phyloP scores from a whole-genome alignment of 2,888 invertebrate species.

The Xylophagus ater region DNA sequence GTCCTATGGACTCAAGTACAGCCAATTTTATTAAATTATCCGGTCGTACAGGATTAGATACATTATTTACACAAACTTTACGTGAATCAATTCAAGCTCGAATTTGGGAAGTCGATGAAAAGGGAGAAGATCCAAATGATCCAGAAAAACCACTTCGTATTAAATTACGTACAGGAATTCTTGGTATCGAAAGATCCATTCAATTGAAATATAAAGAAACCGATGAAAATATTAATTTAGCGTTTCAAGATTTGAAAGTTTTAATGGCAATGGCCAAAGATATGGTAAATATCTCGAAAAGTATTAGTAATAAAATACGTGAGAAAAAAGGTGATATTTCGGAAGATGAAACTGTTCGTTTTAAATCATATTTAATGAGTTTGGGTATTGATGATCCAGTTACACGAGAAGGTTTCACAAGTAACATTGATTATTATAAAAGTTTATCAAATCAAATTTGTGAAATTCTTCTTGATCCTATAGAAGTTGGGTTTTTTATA shows the following conservation, averaged over 20 bases:
- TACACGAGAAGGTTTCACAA: constrained; percentile 79
- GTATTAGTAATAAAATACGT: constrained; percentile 83
- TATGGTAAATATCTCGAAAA: constrained; percentile 88
- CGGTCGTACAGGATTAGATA: constrained; percentile 70
- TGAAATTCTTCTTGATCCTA: constrained; percentile 65
- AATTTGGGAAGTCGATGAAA: constrained; percentile 48
- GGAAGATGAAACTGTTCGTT: constrained; percentile 92
- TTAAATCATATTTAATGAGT: constrained; percentile 92
- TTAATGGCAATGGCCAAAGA: constrained; percentile 95
- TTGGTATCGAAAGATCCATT: constrained; percentile 88
- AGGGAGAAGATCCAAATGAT: constrained; percentile 7
- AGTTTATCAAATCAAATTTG: constrained; percentile 79
- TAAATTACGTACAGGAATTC: constrained; percentile 77
- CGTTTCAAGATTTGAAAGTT: constrained; percentile 90
- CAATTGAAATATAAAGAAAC: constrained; percentile 85
- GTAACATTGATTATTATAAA: constrained; percentile 72
- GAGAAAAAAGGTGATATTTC: constrained; percentile 91
- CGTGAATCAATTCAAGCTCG: constrained; percentile 51
- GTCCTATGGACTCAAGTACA: constrained; percentile 60
- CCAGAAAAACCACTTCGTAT: constrained; percentile 38
- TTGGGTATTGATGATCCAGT: constrained; percentile 97
- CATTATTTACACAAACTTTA: constrained; percentile 50
- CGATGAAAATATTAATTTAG: constrained; percentile 80
- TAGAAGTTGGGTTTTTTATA: constrained; percentile 48
- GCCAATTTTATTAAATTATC: constrained; percentile 71